These are phyloP conservation scores for Sturnus vulgaris DNA, from an alignment of 2,113 vertebrate species.

Conservation along the genomic window DNA sequence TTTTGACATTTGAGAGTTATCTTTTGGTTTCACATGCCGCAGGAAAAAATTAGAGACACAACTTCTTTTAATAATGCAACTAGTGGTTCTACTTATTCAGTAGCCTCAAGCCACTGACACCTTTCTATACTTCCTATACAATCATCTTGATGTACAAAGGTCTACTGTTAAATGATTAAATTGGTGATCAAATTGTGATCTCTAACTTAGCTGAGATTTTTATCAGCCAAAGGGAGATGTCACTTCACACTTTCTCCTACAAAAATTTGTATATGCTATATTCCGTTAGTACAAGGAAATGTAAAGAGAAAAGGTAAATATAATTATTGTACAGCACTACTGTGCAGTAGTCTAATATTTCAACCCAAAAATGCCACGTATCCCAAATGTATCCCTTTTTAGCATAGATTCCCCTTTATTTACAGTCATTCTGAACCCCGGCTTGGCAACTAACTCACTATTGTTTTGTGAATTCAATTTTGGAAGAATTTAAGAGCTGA, in stretches of 20 bases:
- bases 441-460: constrained; percentile 22
- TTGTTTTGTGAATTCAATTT: constrained; percentile 34
- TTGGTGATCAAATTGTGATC: constrained; percentile 35
- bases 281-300: not conserved
- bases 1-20: constrained; percentile 72
- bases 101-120: constrained; percentile 49
- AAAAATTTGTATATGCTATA: not conserved
- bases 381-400: not conserved
- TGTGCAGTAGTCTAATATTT: not conserved
- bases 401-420: not conserved
- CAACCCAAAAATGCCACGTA: not conserved
- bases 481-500: constrained; percentile 36
- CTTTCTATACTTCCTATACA: constrained; percentile 46
- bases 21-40: constrained; percentile 46
- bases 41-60: constrained; percentile 69
- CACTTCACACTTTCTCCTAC: not conserved
- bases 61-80: constrained; percentile 70
- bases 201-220: constrained; percentile 12
- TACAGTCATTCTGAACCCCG: not conserved
- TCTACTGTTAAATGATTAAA: constrained; percentile 42
- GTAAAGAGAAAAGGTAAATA: not conserved
- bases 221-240: not conserved
- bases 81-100: constrained; percentile 53
- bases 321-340: not conserved
- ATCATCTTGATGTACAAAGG: not conserved